Evolutionary conservation across 2,888 invertebrate genomes (phyloP).

Genomic region (Drosophila kambysellisi): DNA sequence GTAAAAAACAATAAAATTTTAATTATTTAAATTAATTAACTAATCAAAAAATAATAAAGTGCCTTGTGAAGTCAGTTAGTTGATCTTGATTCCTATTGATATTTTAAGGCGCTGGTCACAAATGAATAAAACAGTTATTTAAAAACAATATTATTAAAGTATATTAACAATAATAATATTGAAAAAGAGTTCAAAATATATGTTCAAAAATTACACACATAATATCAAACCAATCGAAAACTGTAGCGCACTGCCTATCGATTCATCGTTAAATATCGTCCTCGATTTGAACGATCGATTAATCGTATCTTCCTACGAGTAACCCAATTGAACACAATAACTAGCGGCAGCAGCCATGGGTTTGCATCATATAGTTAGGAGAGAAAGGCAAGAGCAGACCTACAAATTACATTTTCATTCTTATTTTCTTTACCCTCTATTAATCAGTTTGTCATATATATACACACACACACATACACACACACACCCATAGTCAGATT

Average conservation of each 20-base stretch:
- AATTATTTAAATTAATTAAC: not conserved
- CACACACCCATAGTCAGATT: constrained; percentile 5
- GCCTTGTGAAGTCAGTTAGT: not conserved
- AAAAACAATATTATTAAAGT: not conserved
- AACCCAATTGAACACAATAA: constrained; percentile 8
- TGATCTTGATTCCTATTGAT: not conserved
- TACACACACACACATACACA: constrained; percentile 17
- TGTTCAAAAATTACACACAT: not conserved
- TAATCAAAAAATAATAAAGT: not conserved
- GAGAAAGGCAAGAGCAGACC: constrained; percentile 48
- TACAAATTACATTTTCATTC: constrained; percentile 13
- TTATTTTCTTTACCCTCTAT: constrained; percentile 11
- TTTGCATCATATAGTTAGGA: constrained; percentile 38
- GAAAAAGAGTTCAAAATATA: not conserved
- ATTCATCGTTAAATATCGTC: not conserved
- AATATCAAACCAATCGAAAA: not conserved
- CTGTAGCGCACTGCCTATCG: not conserved
- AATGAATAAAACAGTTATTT: not conserved
- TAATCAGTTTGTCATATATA: constrained; percentile 20
- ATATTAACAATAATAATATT: not conserved
- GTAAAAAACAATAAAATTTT: not conserved
- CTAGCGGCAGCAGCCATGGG: constrained; percentile 19
- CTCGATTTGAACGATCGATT: constrained; percentile 21
- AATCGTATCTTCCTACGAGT: constrained; percentile 4
- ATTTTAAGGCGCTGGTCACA: not conserved